Evolutionary conservation across 2,888 invertebrate genomes (phyloP), one percentile per base, ranked within the genome.

Genomic region (Euplagia quadripunctaria): DNA sequence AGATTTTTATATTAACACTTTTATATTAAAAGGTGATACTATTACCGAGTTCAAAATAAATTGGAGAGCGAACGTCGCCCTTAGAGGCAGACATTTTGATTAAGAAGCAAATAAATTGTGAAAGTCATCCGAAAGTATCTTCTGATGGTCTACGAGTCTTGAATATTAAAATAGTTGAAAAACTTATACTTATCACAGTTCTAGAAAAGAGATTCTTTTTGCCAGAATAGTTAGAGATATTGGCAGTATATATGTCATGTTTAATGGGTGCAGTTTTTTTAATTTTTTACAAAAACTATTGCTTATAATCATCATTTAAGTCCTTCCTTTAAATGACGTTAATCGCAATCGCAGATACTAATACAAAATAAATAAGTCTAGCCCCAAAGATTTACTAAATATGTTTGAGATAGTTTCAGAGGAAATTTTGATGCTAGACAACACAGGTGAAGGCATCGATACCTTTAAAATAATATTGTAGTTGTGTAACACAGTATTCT

Each of bases 61-160:
- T 61, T 61, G 46, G 14, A 20, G 31, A 49, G 16, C 31, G n/a
- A 31, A 41, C 41, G 9, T 63, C 31, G 16, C 16, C 52, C 67
- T 64, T 51, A 67, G 46, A 73, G 66, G 68, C 74, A 68, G 16
- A 75, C 80, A 75, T 78, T 85, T 79, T 79, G 79, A 85, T 86
- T 81, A 80, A 84, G 82, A 78, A 82, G 73, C 72, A 75, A 84
- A 86, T 86, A 85, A 79, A 79, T 79, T 72, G 76, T 74, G 72
- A 71, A 81, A 81, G 80, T 81, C 79, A 73, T 81, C 70, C 71
- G 75, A 73, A 70, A 66, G 65, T 71, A 79, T 81, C 68, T 70
- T 78, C 72, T 79, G 78, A 77, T 76, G 68, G 73, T 41, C 61
- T 71, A 77, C 86, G 80, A 79, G 73, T 69, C 70, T 68, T 68